Conservation (phyloP, 2,113 vertebrate species). For the Dicaeum eximium region DNA sequence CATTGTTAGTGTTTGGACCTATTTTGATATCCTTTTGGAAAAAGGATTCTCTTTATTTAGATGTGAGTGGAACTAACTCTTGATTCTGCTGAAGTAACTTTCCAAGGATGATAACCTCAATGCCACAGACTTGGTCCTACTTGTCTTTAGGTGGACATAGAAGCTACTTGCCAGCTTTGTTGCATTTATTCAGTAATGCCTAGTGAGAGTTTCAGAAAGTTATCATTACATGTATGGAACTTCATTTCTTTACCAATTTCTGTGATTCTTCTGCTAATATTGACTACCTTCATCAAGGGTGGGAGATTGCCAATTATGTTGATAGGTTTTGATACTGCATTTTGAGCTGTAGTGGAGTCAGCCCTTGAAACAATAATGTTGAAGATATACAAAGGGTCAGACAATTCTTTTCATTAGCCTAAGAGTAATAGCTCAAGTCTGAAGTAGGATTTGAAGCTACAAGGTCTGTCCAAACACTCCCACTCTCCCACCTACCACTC, state of each 20-base stretch:
- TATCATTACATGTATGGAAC: background rate
- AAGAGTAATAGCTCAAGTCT: background rate
- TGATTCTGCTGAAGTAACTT: background rate
- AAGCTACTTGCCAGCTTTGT: background rate
- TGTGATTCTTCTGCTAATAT: background rate
- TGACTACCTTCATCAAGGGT: background rate
- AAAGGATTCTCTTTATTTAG: background rate
- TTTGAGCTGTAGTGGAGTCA: background rate
- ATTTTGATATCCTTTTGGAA: background rate
- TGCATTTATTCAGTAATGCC: background rate
- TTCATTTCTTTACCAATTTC: background rate
- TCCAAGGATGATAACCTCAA: background rate
- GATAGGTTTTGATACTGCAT: background rate
- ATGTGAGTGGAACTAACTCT: background rate
- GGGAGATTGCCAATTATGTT: background rate
- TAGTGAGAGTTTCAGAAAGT: background rate
- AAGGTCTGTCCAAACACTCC: background rate
- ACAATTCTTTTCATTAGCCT: background rate
- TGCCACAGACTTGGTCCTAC: background rate
- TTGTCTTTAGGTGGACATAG: background rate
- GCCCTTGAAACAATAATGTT: background rate
- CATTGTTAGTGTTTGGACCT: background rate
- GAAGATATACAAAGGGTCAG: background rate
- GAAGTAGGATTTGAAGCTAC: background rate
- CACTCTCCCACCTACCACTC: background rate